Evolutionary conservation across 2,888 invertebrate species (phyloP).

Genomic region (Branchellion lobata): DNA sequence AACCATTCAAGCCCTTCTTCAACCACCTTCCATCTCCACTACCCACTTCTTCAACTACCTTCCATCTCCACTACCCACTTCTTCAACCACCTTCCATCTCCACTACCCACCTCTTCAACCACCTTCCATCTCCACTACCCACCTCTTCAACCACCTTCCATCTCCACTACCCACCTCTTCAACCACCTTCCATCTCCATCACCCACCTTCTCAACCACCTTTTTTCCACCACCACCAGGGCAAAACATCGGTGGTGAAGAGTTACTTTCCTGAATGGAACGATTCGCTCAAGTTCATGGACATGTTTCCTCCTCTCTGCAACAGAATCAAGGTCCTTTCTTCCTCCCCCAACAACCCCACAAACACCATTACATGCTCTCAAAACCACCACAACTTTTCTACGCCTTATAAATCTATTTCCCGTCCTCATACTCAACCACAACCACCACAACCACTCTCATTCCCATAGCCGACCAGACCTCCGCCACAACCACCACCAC

Average conservation of each 20-base stretch:
- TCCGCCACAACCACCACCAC: background rate
- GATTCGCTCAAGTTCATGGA: conserved; percentile 52
- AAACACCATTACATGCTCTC: background rate
- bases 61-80: background rate
- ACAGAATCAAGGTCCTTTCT: conserved; percentile 51
- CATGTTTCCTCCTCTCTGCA: conserved; percentile 54
- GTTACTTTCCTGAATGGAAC: conserved; percentile 53
- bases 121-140: background rate
- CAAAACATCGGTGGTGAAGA: conserved; percentile 51
- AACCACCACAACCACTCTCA: background rate
- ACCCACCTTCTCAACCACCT: background rate
- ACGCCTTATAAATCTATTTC: too few relatives aligned
- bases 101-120: background rate
- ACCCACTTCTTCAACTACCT: background rate
- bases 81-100: background rate
- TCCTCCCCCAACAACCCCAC: too few relatives aligned
- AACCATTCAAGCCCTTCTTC: background rate
- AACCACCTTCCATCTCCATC: background rate
- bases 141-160: background rate
- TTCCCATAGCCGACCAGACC: background rate
- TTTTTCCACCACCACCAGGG: conserved; percentile 45
- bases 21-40: background rate
- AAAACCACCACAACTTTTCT: background rate
- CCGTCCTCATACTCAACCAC: too few relatives aligned
- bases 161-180: background rate